Conservation (phyloP, 2,888 invertebrate species). For the Taenaris catops region DNA sequence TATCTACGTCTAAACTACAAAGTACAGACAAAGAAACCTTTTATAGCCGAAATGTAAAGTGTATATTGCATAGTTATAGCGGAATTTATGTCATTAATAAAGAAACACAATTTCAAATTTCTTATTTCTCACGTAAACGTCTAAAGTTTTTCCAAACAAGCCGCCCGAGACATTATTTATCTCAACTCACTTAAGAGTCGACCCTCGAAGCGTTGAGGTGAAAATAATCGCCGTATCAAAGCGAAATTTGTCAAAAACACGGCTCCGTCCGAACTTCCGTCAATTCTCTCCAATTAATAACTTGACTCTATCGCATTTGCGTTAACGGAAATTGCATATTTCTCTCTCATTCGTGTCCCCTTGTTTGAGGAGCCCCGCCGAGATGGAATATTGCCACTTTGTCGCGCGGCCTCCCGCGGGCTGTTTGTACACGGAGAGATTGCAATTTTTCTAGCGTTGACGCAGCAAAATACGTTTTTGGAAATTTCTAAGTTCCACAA, state of each 20-base stretch:
- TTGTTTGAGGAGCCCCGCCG: conserved; percentile 76
- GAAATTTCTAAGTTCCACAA: conserved; percentile 46
- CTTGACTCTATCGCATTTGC: conserved; percentile 41
- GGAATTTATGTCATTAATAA: too few relatives aligned
- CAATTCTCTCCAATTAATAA: conserved; percentile 79
- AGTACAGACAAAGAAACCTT: too few relatives aligned
- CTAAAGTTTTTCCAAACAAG: conserved; percentile 27
- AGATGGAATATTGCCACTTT: conserved; percentile 79
- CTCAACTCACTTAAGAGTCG: conserved; percentile 44
- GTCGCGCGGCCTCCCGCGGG: conserved; percentile 68
- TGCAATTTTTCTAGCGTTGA: conserved; percentile 62
- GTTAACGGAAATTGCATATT: conserved; percentile 28
- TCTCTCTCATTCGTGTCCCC: conserved; percentile 53
- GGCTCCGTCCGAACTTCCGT: conserved; percentile 69
- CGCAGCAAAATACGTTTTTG: conserved; percentile 47
- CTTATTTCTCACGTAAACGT: conserved; percentile 19
- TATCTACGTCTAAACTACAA: too few relatives aligned
- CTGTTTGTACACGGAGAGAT: conserved; percentile 63
- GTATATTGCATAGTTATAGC: too few relatives aligned
- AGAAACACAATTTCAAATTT: background rate
- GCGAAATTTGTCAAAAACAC: conserved; percentile 79
- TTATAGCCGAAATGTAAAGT: too few relatives aligned
- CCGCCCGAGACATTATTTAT: conserved; percentile 41
- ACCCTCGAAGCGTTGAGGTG: conserved; percentile 67
- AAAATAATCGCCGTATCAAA: conserved; percentile 78